Base-by-base conservation (phyloP, 1,140 invertebrate species). In the Marisa cornuarietis region DNA sequence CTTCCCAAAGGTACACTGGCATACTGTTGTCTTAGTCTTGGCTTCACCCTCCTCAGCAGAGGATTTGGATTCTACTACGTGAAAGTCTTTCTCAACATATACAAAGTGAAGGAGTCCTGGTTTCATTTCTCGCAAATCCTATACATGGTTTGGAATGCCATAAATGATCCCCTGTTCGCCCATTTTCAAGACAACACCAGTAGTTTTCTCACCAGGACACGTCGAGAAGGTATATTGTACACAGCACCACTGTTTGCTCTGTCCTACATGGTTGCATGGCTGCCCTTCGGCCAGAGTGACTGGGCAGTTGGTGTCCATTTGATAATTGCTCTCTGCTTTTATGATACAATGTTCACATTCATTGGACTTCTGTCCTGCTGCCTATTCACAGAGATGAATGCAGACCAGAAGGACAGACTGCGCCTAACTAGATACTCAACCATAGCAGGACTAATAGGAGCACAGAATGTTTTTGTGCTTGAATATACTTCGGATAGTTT, bases 141-240 rank as follows among this genome's bases (percentile, higher is more conserved):
- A 16, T 92, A 89, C 77, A 83, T 92, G 82, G 65, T 92, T 13
- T 92, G 92, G 92, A 92, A 92, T 83, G 88, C 92, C 0, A 83
- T 92, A 58, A 92, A 92, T 79, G 91, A 92, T 79, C 92, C 91
- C 11, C 77, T 92, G 63, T 92, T 92, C 83, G 91, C 90, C 22
- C 91, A 91, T 78, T 79, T 87, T 11, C 90, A 91, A 77, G 90
- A 91, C 80, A 87, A 83, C 52, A 83, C 83, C n/a, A 82, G 81
- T 11, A 84, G 78, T 52, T 63, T 78, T 68, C 91, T 90, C 82
- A 85, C 92, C 24, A 89, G 84, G 62, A 89, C 87, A 51, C 82
- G 92, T 11, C 69, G 88, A 26, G 84, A 89, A 54, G 87, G 88
- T 51, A 90, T 92, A 76, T 83, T 89, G 20, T 91, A 90, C 61